Conservation (phyloP, 37 sponge, comb jelly and placozoan genomes). For the Bolinopsis microptera region DNA sequence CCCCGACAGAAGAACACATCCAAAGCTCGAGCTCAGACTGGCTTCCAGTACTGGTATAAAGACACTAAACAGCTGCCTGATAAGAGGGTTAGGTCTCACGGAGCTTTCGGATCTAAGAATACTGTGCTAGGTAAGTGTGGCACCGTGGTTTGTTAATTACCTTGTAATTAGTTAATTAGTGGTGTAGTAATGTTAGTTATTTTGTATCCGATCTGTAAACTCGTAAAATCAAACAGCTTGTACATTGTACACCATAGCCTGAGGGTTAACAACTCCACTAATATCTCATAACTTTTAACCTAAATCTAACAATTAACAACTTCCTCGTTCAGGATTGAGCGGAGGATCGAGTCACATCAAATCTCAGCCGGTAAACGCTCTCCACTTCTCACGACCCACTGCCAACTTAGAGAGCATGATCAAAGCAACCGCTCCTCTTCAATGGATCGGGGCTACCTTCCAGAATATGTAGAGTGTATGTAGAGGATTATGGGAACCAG, state of each 20-base stretch:
- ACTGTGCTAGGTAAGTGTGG: slow-evolving; percentile 45
- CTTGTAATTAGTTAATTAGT: not conserved
- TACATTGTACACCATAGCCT: too few relatives aligned
- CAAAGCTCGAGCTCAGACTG: slow-evolving; percentile 29
- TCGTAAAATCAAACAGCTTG: too few relatives aligned
- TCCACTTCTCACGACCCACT: slow-evolving; percentile 60
- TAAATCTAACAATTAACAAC: not conserved
- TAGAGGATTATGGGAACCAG: too few relatives aligned
- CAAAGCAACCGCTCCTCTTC: slow-evolving; percentile 38
- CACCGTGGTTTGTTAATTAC: not conserved
- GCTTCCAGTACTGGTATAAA: slow-evolving; percentile 42
- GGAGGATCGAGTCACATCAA: slow-evolving; percentile 9
- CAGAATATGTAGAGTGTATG: slow-evolving; percentile 59
- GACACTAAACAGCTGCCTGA: not conserved
- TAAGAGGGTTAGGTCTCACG: not conserved
- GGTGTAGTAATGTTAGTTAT: not conserved
- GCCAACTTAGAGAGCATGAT: slow-evolving; percentile 66
- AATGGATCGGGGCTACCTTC: slow-evolving; percentile 62
- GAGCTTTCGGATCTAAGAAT: slow-evolving; percentile 38
- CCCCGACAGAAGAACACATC: slow-evolving; percentile 31
- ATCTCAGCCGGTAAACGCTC: slow-evolving; percentile 39
- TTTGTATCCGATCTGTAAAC: too few relatives aligned
- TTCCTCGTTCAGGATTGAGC: not conserved
- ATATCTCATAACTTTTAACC: too few relatives aligned
- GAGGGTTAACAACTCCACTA: too few relatives aligned